A percentile compares a stretch with the other conserved stretches of the same genome.
phyloP scores from a whole-genome alignment of 2,113 vertebrate genomes.

The Hipposideros armiger region DNA sequence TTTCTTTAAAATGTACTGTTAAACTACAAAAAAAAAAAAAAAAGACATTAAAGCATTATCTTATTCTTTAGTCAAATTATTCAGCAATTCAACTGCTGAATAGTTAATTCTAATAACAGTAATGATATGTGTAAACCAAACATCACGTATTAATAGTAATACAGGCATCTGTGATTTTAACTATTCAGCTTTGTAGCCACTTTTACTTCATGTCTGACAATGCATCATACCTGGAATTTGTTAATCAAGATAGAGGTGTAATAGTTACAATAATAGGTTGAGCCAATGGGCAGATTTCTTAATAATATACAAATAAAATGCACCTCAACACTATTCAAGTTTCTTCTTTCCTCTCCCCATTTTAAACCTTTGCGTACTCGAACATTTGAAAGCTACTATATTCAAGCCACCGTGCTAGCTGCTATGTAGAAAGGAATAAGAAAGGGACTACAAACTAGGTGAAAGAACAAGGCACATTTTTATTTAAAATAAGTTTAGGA shows the following conservation, averaged over 20 bases:
- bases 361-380: slow-evolving; percentile 23
- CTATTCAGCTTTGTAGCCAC: not conserved
- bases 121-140: not conserved
- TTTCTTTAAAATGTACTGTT: not conserved
- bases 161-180: not conserved
- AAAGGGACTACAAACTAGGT: not conserved
- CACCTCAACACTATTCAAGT: not conserved
- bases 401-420: not conserved
- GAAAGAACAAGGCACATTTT: not conserved
- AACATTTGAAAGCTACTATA: not conserved
- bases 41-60: slow-evolving; percentile 1
- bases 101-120: slow-evolving; percentile 21
- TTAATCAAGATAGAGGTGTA: not conserved
- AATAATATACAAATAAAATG: not conserved
- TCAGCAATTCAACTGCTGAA: not conserved
- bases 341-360: not conserved
- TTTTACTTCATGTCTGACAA: slow-evolving; percentile 43
- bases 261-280: not conserved
- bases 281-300: not conserved
- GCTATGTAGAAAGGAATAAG: not conserved
- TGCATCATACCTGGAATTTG: slow-evolving; percentile 10
- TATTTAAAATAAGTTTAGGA: not conserved
- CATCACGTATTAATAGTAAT: not conserved
- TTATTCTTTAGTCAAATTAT: slow-evolving; percentile 31
- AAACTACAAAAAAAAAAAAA: not conserved